Percentiles rank a stretch among this genome's conserved stretches.
Conservation (phyloP, 2,797 vertebrate genomes). For the Pangasius macronema region DNA sequence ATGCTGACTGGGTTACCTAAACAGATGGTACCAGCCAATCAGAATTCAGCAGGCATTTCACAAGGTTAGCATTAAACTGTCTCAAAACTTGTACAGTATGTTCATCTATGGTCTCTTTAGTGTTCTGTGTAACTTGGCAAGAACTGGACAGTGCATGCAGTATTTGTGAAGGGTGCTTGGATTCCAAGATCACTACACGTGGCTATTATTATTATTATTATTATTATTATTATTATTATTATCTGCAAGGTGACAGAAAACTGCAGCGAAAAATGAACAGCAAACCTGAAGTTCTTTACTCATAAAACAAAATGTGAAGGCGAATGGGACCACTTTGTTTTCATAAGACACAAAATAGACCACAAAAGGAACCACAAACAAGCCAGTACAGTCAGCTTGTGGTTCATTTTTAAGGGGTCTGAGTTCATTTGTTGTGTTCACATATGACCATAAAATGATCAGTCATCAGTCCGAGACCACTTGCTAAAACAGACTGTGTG, state of each 20-base stretch:
- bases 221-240: constrained; percentile 13
- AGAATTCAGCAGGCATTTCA: neutral
- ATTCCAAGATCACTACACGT: neutral
- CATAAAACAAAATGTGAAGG: neutral
- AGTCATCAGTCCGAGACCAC: neutral
- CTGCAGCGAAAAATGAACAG: neutral
- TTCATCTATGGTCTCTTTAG: neutral
- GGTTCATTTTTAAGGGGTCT: neutral
- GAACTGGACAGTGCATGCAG: neutral
- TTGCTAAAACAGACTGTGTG: constrained; percentile 5
- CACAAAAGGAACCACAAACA: neutral
- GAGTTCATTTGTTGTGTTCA: neutral
- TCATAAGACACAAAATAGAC: neutral
- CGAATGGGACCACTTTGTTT: neutral
- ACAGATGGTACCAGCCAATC: neutral
- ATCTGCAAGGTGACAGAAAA: neutral
- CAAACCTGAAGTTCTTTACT: neutral
- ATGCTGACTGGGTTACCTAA: neutral
- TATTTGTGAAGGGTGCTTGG: neutral
- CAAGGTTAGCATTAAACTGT: neutral
- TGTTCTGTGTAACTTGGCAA: neutral
- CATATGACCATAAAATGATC: neutral
- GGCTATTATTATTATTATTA: neutral
- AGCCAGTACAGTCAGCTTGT: neutral
- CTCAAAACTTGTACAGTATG: neutral